These are phyloP conservation scores for Eumerus sabulonum DNA, from an alignment of 2,888 invertebrate genomes.

Conservation along the genomic window DNA sequence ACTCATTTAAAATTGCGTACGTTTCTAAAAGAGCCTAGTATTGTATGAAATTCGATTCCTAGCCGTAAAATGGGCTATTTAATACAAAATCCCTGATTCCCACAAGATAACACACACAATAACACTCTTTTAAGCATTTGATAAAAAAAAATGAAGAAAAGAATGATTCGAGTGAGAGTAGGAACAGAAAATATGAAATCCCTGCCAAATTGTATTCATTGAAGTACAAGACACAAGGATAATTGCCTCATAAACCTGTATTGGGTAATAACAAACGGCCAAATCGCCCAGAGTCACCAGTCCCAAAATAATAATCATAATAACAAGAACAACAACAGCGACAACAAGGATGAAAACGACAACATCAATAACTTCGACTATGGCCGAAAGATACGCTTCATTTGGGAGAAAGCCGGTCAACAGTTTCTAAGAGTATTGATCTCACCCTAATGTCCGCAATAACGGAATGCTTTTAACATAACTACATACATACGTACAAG, in stretches of 20 bases:
- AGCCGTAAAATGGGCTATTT: conserved; percentile 41
- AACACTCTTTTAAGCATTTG: conserved; percentile 31
- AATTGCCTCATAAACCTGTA: conserved; percentile 67
- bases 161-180: conserved; percentile 13
- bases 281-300: conserved; percentile 21
- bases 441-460: conserved; percentile 20
- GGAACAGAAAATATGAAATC: conserved; percentile 63
- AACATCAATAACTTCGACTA: conserved; percentile 13
- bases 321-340: conserved; percentile 10
- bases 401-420: conserved; percentile 60
- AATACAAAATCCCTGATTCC: conserved; percentile 57
- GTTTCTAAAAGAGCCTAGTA: neutral
- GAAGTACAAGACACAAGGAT: conserved; percentile 67
- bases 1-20: conserved; percentile 17
- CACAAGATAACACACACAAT: conserved; percentile 61
- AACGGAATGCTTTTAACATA: conserved; percentile 36
- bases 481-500: conserved; percentile 1
- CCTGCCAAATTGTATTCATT: conserved; percentile 66
- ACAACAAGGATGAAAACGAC: conserved; percentile 21
- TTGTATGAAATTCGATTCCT: conserved; percentile 25
- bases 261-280: conserved; percentile 65
- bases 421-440: conserved; percentile 31
- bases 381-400: conserved; percentile 62
- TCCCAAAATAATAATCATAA: conserved; percentile 9
- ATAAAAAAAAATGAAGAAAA: conserved; percentile 25